A percentile compares a stretch with the other conserved stretches of the same genome.
phyloP scores from a whole-genome alignment of 1,140 invertebrate species.

The Apis florea region DNA sequence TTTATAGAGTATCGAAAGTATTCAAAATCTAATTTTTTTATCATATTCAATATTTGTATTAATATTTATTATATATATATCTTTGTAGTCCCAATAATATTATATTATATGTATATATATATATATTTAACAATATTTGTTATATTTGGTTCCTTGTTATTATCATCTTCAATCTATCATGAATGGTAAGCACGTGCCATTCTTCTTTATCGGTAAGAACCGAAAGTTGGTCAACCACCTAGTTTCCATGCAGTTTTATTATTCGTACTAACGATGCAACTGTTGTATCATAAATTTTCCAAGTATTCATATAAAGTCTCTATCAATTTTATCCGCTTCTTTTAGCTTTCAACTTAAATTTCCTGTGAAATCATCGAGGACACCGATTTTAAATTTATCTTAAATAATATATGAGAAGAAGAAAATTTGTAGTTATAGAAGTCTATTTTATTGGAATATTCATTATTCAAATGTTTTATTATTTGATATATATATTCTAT shows the following conservation, averaged over 20 bases:
- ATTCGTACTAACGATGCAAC: background rate
- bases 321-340: background rate
- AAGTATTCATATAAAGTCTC: background rate
- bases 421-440: background rate
- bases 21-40: too few relatives aligned
- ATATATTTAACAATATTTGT: too few relatives aligned
- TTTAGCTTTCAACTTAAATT: background rate
- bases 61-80: too few relatives aligned
- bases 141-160: too few relatives aligned
- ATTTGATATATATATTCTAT: background rate
- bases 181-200: background rate
- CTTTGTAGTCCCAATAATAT: too few relatives aligned
- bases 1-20: too few relatives aligned
- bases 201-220: background rate
- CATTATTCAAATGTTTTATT: background rate
- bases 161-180: too few relatives aligned
- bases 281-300: background rate
- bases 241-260: background rate
- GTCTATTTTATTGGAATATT: too few relatives aligned
- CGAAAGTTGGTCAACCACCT: conserved; percentile 15
- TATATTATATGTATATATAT: too few relatives aligned
- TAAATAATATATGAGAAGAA: background rate
- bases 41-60: too few relatives aligned
- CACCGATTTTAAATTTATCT: background rate
- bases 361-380: background rate